Evolutionary conservation across 2,888 invertebrate species (phyloP).

Genomic region (Eupithecia dodoneata): DNA sequence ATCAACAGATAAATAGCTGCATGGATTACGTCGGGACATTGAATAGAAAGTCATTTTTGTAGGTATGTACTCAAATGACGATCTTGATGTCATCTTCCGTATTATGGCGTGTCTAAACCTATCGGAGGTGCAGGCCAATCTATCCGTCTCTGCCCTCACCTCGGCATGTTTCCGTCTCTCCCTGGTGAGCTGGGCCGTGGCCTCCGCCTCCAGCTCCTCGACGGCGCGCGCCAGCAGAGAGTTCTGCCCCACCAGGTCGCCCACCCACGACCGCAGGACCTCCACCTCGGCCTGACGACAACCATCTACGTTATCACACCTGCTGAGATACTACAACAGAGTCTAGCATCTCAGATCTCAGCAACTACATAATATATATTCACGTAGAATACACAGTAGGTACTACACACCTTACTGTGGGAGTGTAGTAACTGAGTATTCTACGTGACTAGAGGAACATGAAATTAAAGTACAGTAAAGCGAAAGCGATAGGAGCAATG

Average conservation of each 20-base stretch:
- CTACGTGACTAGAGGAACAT: too few relatives aligned
- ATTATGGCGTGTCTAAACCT: not conserved
- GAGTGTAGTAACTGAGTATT: too few relatives aligned
- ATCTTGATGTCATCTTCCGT: too few relatives aligned
- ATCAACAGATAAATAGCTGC: not conserved
- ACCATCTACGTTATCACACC: not conserved
- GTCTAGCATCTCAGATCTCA: too few relatives aligned
- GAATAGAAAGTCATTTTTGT: not conserved
- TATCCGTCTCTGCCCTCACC: conserved; percentile 50
- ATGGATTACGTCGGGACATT: not conserved
- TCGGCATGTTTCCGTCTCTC: conserved; percentile 66
- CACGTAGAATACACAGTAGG: too few relatives aligned
- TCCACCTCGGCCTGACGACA: conserved; percentile 84
- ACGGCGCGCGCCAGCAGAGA: conserved; percentile 86
- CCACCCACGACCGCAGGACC: conserved; percentile 86
- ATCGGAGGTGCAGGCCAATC: not conserved
- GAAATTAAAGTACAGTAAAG: too few relatives aligned
- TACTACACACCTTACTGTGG: too few relatives aligned
- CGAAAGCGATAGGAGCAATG: too few relatives aligned
- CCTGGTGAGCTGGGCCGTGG: conserved; percentile 82
- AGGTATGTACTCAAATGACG: too few relatives aligned
- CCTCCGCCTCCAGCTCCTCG: conserved; percentile 87
- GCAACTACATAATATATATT: too few relatives aligned
- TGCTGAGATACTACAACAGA: too few relatives aligned
- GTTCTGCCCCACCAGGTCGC: conserved; percentile 88